Percentiles rank a stretch among this genome's conserved stretches.
These are phyloP conservation scores for Hippocampus barbouri DNA, from an alignment of 2,113 vertebrate species.

Conservation along the genomic window DNA sequence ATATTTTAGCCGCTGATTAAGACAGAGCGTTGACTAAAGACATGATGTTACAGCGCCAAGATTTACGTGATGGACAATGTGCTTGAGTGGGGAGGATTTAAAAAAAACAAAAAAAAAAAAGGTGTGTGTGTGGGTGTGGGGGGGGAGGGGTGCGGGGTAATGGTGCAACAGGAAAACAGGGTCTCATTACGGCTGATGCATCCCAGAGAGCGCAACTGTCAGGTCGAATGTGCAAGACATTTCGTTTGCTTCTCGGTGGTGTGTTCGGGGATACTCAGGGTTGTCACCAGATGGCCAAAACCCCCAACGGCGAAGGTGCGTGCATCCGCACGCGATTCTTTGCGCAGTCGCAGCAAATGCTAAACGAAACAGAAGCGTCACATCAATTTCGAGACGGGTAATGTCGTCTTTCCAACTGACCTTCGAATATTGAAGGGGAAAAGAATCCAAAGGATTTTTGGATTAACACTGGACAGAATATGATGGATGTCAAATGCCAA, in stretches of 20 bases:
- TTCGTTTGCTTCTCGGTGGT: conserved; percentile 43
- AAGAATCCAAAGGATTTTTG: not conserved
- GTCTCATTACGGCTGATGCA: conserved; percentile 52
- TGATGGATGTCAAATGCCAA: no score
- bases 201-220: conserved; percentile 60
- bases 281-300: conserved; percentile 18
- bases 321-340: not conserved
- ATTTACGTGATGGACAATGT: conserved; percentile 38
- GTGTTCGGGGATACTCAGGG: conserved; percentile 30
- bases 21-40: conserved; percentile 44
- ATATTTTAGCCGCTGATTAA: conserved; percentile 55
- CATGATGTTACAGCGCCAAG: conserved; percentile 39
- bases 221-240: conserved; percentile 51
- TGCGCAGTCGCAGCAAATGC: not conserved
- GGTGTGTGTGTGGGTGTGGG: no score
- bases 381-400: not conserved
- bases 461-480: no score
- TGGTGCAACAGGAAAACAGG: conserved; percentile 2
- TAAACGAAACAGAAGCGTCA: not conserved
- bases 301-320: conserved; percentile 12
- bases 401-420: not conserved
- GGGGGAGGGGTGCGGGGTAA: not conserved
- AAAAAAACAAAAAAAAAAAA: conserved; percentile 26
- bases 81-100: not conserved
- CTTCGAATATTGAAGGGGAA: not conserved